phyloP scores from a whole-genome alignment of 2,888 invertebrate genomes.

The Lasioglossum morio region DNA sequence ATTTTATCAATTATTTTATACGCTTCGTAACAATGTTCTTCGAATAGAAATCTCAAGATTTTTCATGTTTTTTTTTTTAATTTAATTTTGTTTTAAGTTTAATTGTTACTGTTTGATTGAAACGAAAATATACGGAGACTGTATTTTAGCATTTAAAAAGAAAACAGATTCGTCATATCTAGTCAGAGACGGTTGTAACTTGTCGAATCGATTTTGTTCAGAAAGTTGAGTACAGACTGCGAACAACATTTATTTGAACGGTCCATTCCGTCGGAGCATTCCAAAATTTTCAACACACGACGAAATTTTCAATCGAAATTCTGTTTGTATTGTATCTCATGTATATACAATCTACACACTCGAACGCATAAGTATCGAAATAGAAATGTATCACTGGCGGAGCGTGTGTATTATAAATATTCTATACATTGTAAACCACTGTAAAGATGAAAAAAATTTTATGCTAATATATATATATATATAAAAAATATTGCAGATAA shows the following conservation, averaged over 20 bases:
- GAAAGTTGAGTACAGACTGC: not conserved
- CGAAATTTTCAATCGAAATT: conserved; percentile 5
- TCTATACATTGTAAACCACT: conserved; percentile 46
- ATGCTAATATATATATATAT: conserved; percentile 46
- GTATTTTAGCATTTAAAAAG: conserved; percentile 4
- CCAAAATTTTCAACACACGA: conserved; percentile 17
- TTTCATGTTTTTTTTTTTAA: not conserved
- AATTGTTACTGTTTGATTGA: not conserved
- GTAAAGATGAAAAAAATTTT: conserved; percentile 64
- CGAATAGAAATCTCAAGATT: not conserved
- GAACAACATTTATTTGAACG: conserved; percentile 14
- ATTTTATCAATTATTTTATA: conserved; percentile 11
- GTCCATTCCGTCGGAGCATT: conserved; percentile 32
- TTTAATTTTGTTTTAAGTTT: not conserved
- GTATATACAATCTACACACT: conserved; percentile 27
- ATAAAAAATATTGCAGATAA: conserved; percentile 24
- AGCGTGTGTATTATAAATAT: conserved; percentile 62
- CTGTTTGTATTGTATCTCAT: conserved; percentile 27
- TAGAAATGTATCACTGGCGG: conserved; percentile 48
- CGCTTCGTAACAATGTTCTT: not conserved
- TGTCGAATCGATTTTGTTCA: conserved; percentile 1
- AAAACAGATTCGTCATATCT: conserved; percentile 53
- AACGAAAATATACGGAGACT: not conserved
- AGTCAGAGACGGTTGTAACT: conserved; percentile 44
- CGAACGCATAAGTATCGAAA: conserved; percentile 17